These are phyloP conservation scores for Hypsibius dujardini DNA, from an alignment of 1,140 invertebrate genomes.

Conservation along the genomic window DNA sequence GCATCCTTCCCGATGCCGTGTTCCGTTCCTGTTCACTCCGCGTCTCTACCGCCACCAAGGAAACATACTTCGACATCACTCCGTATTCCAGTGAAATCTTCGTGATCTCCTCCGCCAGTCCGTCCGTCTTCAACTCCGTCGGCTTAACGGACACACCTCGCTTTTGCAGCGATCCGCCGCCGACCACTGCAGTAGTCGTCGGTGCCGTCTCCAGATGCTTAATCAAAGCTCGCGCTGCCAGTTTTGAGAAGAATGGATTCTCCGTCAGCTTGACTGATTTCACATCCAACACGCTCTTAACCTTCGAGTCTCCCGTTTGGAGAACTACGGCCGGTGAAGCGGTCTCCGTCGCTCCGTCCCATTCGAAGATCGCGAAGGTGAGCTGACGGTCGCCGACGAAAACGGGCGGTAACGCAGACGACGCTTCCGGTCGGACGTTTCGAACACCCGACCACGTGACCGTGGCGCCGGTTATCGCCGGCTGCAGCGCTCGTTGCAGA, in stretches of 20 bases:
- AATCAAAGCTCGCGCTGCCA: no score
- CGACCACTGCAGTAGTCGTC: slow-evolving; percentile 14
- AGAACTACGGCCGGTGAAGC: background rate
- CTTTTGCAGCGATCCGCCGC: background rate
- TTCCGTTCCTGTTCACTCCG: no score
- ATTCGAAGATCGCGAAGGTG: slow-evolving; percentile 21
- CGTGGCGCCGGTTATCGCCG: slow-evolving; percentile 27
- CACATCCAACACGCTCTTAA: slow-evolving; percentile 14
- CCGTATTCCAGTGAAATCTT: background rate
- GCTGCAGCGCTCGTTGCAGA: slow-evolving; percentile 32
- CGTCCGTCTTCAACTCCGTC: slow-evolving; percentile 23
- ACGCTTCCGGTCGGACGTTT: slow-evolving; percentile 17
- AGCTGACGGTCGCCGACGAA: slow-evolving; percentile 23
- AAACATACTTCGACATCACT: background rate
- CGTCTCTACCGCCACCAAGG: no score
- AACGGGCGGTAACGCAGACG: slow-evolving; percentile 22
- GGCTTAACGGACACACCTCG: no score
- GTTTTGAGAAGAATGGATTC: no score
- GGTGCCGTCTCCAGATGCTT: slow-evolving; percentile 20
- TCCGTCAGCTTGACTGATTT: no score
- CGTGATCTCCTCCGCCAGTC: background rate
- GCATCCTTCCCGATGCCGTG: no score
- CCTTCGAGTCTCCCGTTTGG: no score
- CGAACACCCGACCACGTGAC: slow-evolving; percentile 23
- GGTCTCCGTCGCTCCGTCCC: no score